phyloP scores from a whole-genome alignment of 2,888 invertebrate genomes.

The Hirtodrosophila duncani region DNA sequence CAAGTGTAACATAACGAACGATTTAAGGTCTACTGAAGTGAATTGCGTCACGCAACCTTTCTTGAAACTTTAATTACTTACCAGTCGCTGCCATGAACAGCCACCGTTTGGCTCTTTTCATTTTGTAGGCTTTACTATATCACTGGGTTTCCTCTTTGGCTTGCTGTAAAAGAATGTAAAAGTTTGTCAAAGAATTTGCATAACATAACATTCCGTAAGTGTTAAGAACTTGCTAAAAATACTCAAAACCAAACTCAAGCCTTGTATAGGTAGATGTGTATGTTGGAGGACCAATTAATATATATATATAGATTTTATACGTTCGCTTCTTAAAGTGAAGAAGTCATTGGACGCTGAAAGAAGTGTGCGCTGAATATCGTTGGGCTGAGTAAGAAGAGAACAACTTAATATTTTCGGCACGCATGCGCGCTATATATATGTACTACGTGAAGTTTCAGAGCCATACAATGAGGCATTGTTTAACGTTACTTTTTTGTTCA shows the following conservation, averaged over 20 bases:
- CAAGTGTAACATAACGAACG: slow-evolving; percentile 13
- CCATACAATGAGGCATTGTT: slow-evolving; percentile 14
- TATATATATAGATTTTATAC: too few relatives aligned
- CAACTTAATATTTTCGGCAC: slow-evolving; percentile 25
- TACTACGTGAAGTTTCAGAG: not conserved
- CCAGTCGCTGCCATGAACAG: slow-evolving; percentile 79
- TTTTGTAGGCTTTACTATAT: slow-evolving; percentile 53
- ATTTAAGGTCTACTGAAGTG: not conserved
- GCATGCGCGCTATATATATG: too few relatives aligned
- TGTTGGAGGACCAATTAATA: too few relatives aligned
- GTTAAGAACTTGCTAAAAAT: too few relatives aligned
- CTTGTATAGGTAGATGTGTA: too few relatives aligned
- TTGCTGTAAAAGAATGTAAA: slow-evolving; percentile 28
- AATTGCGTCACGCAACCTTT: slow-evolving; percentile 16
- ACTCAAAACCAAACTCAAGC: too few relatives aligned
- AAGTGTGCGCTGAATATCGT: slow-evolving; percentile 26
- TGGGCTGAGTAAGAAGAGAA: not conserved
- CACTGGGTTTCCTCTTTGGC: slow-evolving; percentile 20
- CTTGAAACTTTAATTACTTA: slow-evolving; percentile 63
- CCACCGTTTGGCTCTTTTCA: slow-evolving; percentile 81
- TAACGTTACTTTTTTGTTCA: slow-evolving; percentile 38
- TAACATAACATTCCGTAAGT: too few relatives aligned
- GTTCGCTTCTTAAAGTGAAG: slow-evolving; percentile 2
- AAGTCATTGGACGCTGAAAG: slow-evolving; percentile 33
- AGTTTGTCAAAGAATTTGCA: too few relatives aligned